Base-by-base conservation (phyloP, 2,797 vertebrate species). In the Poecilia picta region DNA sequence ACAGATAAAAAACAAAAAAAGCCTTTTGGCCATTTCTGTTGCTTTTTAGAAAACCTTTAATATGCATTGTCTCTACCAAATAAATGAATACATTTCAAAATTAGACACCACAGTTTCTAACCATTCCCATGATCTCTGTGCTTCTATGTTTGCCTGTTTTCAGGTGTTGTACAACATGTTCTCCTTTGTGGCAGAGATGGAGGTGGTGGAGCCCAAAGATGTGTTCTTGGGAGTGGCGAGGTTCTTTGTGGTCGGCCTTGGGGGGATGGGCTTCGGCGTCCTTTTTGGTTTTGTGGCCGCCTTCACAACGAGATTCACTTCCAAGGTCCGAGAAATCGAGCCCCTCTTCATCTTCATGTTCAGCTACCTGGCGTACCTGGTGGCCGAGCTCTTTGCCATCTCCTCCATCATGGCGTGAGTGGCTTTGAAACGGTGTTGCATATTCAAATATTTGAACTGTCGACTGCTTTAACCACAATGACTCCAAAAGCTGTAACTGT, bases 401-500 rank as follows among this genome's bases (percentile, higher is more conserved):
- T 99, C 98, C 0, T 98, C 98, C 90, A 98, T 99, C 94, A 98
- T 98, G 98, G 97, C 98, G 98, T 99, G 94, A 98, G 98, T 99
- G 47, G 41, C 62, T 28, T 25, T 51, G 5, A 49, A 55, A 25
- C 36, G 2, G 20, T 25, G 6, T 41, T 13, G 3, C 18, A 33
- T 1, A 0, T 31, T 5, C 1, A 73, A 5, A 53, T 43, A 53
- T 76, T 47, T 49, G 1, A 74, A 43, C 11, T 36, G 6, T 8
- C 33, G 16, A 36, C 18, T 7, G 46, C 76, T 77, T 46, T 28
- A 13, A 13, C 13, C 4, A 45, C 10, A 11, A 5, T 10, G 7
- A 1, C 13, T 43, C 28, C 57, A 55, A 49, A 36, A 72, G 20
- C 12, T 53, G 5, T 28, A 25, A 51, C 4, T 43, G 20, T 20